Evolutionary conservation across 2,888 invertebrate species (phyloP), one percentile per base, ranked within the genome.

Genomic region (Lomographa bimaculata): DNA sequence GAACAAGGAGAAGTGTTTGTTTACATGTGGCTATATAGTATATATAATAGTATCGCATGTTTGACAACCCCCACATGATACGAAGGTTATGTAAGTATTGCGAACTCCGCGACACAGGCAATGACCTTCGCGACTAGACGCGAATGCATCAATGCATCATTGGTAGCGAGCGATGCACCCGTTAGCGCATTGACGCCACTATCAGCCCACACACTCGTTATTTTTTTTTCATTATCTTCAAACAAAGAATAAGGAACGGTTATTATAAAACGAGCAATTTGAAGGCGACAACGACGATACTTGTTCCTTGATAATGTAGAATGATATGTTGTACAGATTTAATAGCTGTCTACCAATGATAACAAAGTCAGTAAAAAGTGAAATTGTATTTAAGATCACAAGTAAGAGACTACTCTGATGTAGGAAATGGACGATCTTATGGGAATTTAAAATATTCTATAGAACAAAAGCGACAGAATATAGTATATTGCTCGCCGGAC

Each of bases 131-230:
- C 38, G 32, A 48, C 69, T 65, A 60, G 54, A 65, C 59, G 60
- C 70, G 76, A 73, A 77, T 71, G 76, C 71, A 75, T 79, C 79
- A 83, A 80, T 83, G 79, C 83, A 79, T 78, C 80, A 79, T 74
- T 76, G 64, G 74, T 52, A 30, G 64, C 62, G 82, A 74, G 67
- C 84, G 72, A 80, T 80, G 84, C 81, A 78, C 86, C 57, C 75
- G 5, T 18, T 29, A 20, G 27, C 24, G 35, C 36, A 32, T 36
- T 36, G 35, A 41, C 35, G 54, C 17, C 57, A 60, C 68, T 81
- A 83, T 82, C 83, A 43, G 77, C 75, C 80, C 82, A 80, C 82
- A 81, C 80, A 75, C 66, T 74, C 66, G 64, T 74, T 75, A 72
- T 78, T 74, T 75, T 74, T 71, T 61, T 64, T 53, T 57, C 47